Base-by-base conservation (phyloP, 2,113 vertebrate species). In the Scytalopus superciliaris region DNA sequence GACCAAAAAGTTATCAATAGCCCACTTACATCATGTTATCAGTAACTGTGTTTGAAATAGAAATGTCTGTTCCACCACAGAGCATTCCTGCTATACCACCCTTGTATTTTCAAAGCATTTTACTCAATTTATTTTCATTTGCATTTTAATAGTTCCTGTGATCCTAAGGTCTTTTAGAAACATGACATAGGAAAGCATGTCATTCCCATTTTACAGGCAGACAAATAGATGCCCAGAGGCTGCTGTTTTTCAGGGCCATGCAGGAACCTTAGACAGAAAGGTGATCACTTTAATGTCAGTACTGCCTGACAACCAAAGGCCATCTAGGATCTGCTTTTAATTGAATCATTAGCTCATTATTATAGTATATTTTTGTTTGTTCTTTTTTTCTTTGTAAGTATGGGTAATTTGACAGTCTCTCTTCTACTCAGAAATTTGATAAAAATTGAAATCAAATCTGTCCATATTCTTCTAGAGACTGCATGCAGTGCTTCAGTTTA, bases 121-220 rank as follows among this genome's bases (percentile, higher is more conserved):
- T 52, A 75, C 42, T 81, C 67, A 28, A 74, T 93, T 90, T 83
- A 56, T 89, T 95, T 69, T 35, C 50, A 80, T 91, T 90, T 90
- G 57, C 74, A 82, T 91, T 91, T 94, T 83, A 77, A 49, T 70
- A 79, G 45, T 44, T 80, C 45, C 90, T 89, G 50, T 62, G 72
- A 89, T 92, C 56, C 74, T 67, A 15, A 78, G 40, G 73, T 78
- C 60, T 92, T 72, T 72, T 10, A 11, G 47, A 81, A 90, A 44
- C 0, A 1, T 40, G 75, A 64, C 68, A 44, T 8, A 49, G 40
- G 64, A n/a, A 49, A 52, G 33, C 9, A 2, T 63, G 73, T 59
- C 60, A 74, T 67, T 88, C 68, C 52, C 52, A 40, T 84, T 94
- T 80, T 63, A 12, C 74, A 91, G 55, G 42, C 44, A 77, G 68